Evolutionary conservation across 1,140 invertebrate species (phyloP).

Genomic region (Sminthurides bifidus): DNA sequence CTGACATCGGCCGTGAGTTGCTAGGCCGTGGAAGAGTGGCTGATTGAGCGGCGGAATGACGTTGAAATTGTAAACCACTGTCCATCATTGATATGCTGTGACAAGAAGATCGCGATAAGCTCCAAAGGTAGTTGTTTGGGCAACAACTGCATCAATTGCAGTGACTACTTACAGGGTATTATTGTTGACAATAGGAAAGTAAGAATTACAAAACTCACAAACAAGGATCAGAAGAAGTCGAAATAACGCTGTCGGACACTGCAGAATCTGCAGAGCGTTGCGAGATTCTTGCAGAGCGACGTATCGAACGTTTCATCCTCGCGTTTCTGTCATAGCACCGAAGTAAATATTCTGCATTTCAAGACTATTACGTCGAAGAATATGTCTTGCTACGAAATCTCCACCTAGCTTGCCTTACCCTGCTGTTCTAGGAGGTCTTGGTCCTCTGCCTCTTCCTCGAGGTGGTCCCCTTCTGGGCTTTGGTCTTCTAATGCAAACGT

Average conservation of each 20-base stretch:
- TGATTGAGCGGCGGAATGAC: constrained; percentile 13
- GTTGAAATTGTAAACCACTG: not conserved
- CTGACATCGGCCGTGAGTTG: constrained; percentile 5
- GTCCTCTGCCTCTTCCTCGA: constrained; percentile 29
- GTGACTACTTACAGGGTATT: too few relatives aligned
- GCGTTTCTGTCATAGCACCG: constrained; percentile 14
- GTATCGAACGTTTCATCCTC: constrained; percentile 39
- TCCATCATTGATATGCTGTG: too few relatives aligned
- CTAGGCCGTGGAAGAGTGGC: constrained; percentile 20
- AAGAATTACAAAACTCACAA: constrained; percentile 1
- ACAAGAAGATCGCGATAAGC: too few relatives aligned
- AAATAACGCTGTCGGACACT: constrained; percentile 34
- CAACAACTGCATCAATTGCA: too few relatives aligned
- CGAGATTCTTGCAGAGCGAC: constrained; percentile 53
- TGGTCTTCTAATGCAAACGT: constrained; percentile 67
- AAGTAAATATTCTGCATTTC: not conserved
- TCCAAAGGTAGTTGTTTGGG: too few relatives aligned
- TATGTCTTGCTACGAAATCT: constrained; percentile 9
- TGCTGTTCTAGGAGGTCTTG: constrained; percentile 10
- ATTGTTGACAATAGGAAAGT: not conserved
- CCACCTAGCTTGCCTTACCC: constrained; percentile 11
- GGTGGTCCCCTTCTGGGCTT: constrained; percentile 41
- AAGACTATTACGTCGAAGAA: too few relatives aligned
- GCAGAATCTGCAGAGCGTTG: constrained; percentile 56
- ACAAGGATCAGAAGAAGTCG: constrained; percentile 38